A percentile compares a stretch with the other conserved stretches of the same genome.
These are phyloP conservation scores for Bombus confusus DNA, from an alignment of 1,140 invertebrate genomes.

Conservation along the genomic window DNA sequence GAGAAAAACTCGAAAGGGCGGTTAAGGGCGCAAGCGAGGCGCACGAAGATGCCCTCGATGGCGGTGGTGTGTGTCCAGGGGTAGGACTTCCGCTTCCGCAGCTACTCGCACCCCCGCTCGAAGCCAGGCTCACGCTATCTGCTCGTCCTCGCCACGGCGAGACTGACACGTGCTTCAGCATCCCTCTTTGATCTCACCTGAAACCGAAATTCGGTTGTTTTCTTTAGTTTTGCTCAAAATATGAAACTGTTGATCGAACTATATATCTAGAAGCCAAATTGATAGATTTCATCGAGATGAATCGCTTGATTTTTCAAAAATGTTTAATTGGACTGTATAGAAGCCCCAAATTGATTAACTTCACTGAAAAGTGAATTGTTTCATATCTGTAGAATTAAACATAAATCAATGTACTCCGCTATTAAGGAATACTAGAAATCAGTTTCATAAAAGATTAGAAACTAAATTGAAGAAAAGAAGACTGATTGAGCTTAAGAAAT, in stretches of 20 bases:
- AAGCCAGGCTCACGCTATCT: conserved; percentile 91
- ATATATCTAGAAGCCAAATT: too few relatives aligned
- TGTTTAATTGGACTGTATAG: too few relatives aligned
- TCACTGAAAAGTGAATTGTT: too few relatives aligned
- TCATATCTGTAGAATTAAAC: too few relatives aligned
- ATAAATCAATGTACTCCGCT: too few relatives aligned
- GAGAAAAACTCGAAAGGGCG: conserved; percentile 78
- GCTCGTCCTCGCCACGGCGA: conserved; percentile 90
- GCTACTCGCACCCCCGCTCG: conserved; percentile 87
- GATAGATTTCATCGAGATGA: too few relatives aligned
- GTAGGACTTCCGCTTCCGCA: conserved; percentile 82
- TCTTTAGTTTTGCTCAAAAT: not conserved
- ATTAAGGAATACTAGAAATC: not conserved
- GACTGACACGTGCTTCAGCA: conserved; percentile 95
- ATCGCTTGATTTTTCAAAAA: too few relatives aligned
- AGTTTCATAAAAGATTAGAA: too few relatives aligned
- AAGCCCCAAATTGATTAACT: too few relatives aligned
- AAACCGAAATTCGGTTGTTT: conserved; percentile 13
- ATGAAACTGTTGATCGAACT: not conserved
- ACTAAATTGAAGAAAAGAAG: not conserved
- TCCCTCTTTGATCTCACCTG: conserved; percentile 76
- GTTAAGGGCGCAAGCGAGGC: conserved; percentile 79
- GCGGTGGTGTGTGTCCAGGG: conserved; percentile 80
- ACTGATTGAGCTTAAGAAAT: not conserved
- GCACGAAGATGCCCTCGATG: conserved; percentile 80